Base-by-base conservation (phyloP, 2,113 vertebrate genomes). In the Oryzias curvinotus region DNA sequence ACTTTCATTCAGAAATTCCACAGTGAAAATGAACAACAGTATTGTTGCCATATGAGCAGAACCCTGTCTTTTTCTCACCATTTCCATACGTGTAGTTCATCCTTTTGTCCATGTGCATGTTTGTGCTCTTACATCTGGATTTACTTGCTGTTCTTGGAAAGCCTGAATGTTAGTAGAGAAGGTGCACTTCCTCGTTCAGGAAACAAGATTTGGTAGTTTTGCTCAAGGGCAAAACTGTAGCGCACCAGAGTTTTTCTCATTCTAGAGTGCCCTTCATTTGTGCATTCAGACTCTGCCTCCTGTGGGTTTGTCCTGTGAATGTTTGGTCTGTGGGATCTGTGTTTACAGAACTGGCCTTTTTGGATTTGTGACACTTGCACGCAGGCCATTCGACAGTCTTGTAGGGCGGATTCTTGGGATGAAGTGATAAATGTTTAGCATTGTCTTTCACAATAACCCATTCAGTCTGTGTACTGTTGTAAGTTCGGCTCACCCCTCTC, bases 71-170 rank as follows among this genome's bases (percentile, higher is more conserved):
- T 74, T 72, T 43, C 26, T 52, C 54, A 14, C 48, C 60, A 54
- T 14, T 66, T 41, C 56, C 45, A 53, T 57, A 57, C 51, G 51
- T 25, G 23, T 60, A 55, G 4, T 16, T 19, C 8, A n/a, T 12
- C 30, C 42, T 57, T 23, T 65, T 77, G 66, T 76, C 45, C 45
- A 2, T 5, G 45, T 54, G 28, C 1, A n/a, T 60, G 59, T 64
- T 30, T 78, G 21, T 45, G 50, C 5, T 28, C 6, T 57, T 67
- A 69, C 25, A 19, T 63, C 55, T 14, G 18, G 23, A 60, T 12
- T 30, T 43, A 50, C 61, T 54, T 71, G 62, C 71, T 76, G 57
- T 78, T 87, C 71, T 67, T 68, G 45, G 65, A 74, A 75, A 84
- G 81, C 73, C 52, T 23, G 56, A 48, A 80, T 36, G 36, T 36